A percentile compares a stretch with the other conserved stretches of the same genome.
Conservation (phyloP, 2,888 invertebrate species). For the Hyposoter dolosus region DNA sequence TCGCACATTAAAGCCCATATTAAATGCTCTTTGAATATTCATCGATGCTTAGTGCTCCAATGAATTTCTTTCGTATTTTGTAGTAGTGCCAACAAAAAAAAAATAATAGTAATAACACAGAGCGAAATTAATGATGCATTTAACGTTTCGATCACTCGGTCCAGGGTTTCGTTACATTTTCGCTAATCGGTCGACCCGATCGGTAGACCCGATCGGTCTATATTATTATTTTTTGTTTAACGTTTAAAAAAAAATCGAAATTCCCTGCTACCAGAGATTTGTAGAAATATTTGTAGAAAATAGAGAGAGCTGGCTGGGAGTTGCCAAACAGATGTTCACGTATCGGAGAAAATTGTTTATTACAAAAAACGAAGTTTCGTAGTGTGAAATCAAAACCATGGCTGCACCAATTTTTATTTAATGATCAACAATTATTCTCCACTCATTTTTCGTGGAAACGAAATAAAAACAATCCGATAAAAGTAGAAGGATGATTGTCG, state of each 20-base stretch:
- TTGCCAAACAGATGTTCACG: background rate
- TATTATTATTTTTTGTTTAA: background rate
- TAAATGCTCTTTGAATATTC: conserved; percentile 21
- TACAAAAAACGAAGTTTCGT: background rate
- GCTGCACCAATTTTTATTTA: background rate
- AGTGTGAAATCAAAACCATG: background rate
- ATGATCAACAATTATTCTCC: background rate
- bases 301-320: background rate
- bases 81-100: too few relatives aligned
- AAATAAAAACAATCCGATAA: background rate
- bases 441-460: background rate
- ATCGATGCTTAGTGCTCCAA: conserved; percentile 22
- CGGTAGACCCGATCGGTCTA: background rate
- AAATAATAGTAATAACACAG: background rate
- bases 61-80: background rate
- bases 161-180: conserved; percentile 49
- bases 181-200: conserved; percentile 13
- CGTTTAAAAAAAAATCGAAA: background rate
- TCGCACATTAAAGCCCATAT: conserved; percentile 15
- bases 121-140: conserved; percentile 17
- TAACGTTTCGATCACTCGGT: conserved; percentile 27
- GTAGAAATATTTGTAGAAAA: background rate
- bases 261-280: background rate
- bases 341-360: background rate
- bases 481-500: conserved; percentile 1